Conservation (phyloP, 2,888 invertebrate genomes). For the Caenorhabditis sp. region DNA sequence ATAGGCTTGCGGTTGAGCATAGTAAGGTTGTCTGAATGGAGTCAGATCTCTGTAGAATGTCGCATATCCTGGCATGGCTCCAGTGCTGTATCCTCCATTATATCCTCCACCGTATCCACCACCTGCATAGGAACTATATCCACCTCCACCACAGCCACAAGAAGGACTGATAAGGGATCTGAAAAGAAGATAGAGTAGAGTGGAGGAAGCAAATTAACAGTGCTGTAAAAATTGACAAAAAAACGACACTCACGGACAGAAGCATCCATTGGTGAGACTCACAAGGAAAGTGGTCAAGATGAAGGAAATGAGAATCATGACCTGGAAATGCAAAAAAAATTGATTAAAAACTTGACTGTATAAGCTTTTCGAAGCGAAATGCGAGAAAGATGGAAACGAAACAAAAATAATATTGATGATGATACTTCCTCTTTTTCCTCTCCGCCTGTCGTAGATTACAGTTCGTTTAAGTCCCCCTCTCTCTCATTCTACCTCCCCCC, state of each 20-base stretch:
- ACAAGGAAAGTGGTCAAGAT: slow-evolving; percentile 11
- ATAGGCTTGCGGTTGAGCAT: slow-evolving; percentile 27
- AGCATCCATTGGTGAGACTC: slow-evolving; percentile 39
- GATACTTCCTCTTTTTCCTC: slow-evolving; percentile 48
- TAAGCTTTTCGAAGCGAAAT: not conserved
- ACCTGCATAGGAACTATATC: slow-evolving; percentile 44
- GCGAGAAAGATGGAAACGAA: slow-evolving; percentile 10
- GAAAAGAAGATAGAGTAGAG: slow-evolving; percentile 3
- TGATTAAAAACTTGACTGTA: not conserved
- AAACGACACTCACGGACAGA: slow-evolving; percentile 58
- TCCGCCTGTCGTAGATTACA: slow-evolving; percentile 54
- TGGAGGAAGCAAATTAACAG: slow-evolving; percentile 7
- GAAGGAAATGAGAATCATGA: slow-evolving; percentile 13
- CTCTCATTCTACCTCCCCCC: not conserved
- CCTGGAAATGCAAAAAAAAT: not conserved
- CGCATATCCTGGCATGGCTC: slow-evolving; percentile 41
- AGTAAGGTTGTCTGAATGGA: slow-evolving; percentile 62
- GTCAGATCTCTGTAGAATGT: slow-evolving; percentile 63
- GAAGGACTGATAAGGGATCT: slow-evolving; percentile 53
- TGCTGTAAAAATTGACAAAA: not conserved
- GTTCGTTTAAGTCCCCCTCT: slow-evolving; percentile 25
- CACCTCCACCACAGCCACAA: slow-evolving; percentile 61
- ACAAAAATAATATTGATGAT: slow-evolving; percentile 46
- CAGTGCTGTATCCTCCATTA: slow-evolving; percentile 37
- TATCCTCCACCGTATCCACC: slow-evolving; percentile 44